Evolutionary conservation across 2,797 vertebrate species (phyloP).

Genomic region (Liparis tanakae): DNA sequence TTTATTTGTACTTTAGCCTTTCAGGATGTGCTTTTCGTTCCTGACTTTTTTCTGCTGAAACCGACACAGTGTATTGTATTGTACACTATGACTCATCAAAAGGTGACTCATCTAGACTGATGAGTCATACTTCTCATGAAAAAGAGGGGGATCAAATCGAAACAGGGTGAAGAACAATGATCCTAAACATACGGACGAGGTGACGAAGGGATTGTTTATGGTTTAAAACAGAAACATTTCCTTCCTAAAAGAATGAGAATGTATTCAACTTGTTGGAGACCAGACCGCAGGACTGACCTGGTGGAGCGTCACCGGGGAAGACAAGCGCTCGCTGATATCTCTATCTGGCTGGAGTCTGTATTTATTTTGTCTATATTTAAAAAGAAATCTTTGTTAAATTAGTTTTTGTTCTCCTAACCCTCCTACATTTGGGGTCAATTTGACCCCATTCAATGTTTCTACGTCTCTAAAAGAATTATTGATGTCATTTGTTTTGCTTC

Average conservation of each 20-base stretch:
- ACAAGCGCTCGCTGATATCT: background rate
- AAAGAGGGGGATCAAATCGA: background rate
- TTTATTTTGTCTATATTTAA: background rate
- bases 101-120: too few species aligned
- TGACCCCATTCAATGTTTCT: too few species aligned
- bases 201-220: background rate
- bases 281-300: background rate
- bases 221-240: background rate
- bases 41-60: background rate
- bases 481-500: too few species aligned
- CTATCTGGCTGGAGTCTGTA: background rate
- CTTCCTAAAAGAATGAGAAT: background rate
- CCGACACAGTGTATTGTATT: background rate
- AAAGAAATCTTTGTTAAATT: background rate
- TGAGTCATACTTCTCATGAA: conserved; percentile 3
- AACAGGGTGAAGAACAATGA: background rate
- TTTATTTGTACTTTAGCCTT: background rate
- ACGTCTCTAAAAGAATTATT: too few species aligned
- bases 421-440: too few species aligned
- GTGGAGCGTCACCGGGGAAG: background rate
- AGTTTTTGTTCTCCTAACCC: background rate
- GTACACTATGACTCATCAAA: conserved; percentile 14
- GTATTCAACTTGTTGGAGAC: background rate
- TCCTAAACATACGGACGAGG: background rate
- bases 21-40: background rate